These are phyloP conservation scores for Mellilla xanthometata DNA, from an alignment of 2,888 invertebrate species.

Conservation along the genomic window DNA sequence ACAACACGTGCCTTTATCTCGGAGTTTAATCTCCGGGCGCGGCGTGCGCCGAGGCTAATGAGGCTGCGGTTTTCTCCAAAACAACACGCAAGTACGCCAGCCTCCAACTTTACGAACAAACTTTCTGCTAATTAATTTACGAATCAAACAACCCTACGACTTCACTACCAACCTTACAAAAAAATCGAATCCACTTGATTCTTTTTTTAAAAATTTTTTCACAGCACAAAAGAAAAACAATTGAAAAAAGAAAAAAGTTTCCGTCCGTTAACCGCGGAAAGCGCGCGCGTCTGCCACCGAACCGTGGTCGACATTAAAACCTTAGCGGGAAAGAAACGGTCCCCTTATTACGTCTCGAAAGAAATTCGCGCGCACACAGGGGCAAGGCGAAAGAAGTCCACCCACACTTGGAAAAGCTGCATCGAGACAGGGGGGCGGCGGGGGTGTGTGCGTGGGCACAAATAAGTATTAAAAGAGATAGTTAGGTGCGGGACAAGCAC, in stretches of 20 bases:
- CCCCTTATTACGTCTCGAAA: constrained; percentile 83
- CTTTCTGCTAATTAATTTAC: constrained; percentile 66
- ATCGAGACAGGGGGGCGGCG: constrained; percentile 59
- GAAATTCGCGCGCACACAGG: constrained; percentile 79
- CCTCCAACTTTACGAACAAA: constrained; percentile 60
- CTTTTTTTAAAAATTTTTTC: constrained; percentile 24
- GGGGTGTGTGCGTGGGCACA: constrained; percentile 67
- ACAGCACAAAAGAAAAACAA: constrained; percentile 22
- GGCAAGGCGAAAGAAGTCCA: constrained; percentile 73
- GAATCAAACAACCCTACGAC: constrained; percentile 7
- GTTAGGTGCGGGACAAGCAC: constrained; percentile 71
- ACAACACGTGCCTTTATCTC: constrained; percentile 64
- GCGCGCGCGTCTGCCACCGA: constrained; percentile 80
- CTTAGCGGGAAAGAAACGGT: constrained; percentile 82
- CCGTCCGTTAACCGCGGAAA: constrained; percentile 65
- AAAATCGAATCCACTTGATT: constrained; percentile 19
- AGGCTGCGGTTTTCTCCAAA: constrained; percentile 74
- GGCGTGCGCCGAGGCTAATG: constrained; percentile 77
- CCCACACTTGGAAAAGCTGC: constrained; percentile 60
- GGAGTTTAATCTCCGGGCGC: constrained; percentile 68
- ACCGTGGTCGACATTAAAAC: constrained; percentile 83
- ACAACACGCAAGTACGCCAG: constrained; percentile 62
- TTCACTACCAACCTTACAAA: constrained; percentile 24
- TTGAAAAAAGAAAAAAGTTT: constrained; percentile 56
- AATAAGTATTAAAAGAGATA: constrained; percentile 82